Percentiles rank a stretch among this genome's conserved stretches.
phyloP scores from a whole-genome alignment of 2,113 vertebrate genomes.

The Parus major region DNA sequence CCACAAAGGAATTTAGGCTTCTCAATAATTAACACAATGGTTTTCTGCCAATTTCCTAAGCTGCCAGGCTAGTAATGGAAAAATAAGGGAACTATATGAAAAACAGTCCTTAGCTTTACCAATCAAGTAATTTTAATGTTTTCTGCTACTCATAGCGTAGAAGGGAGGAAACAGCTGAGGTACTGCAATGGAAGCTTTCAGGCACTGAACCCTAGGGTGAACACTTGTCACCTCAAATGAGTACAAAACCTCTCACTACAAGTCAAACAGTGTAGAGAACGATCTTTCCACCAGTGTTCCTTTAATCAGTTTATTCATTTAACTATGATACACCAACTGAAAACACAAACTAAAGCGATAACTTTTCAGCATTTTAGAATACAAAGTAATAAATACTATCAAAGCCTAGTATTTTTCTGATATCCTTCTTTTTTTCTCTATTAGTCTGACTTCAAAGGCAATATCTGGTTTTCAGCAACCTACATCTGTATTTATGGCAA shows the following conservation, averaged over 20 bases:
- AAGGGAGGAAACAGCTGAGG: not conserved
- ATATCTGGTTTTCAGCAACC: not conserved
- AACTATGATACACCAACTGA: not conserved
- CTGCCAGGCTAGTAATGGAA: not conserved
- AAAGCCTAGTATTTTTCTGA: not conserved
- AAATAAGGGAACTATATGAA: not conserved
- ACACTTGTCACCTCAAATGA: not conserved
- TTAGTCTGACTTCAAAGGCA: not conserved
- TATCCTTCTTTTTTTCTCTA: not conserved
- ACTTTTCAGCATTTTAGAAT: not conserved
- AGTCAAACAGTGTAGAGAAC: not conserved
- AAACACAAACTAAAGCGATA: not conserved
- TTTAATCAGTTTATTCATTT: not conserved
- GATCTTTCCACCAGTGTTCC: not conserved
- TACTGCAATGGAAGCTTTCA: not conserved
- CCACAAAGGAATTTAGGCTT: slow-evolving; percentile 40
- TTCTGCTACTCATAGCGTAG: not conserved
- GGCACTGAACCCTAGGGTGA: not conserved
- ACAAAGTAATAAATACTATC: not conserved
- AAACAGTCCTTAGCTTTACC: not conserved
- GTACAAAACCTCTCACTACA: not conserved
- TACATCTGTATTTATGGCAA: not conserved
- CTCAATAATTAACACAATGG: slow-evolving; percentile 21
- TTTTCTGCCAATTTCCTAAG: not conserved
- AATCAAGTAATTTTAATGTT: not conserved